phyloP scores from a whole-genome alignment of 2,888 invertebrate species.

The Coenonympha arcania region DNA sequence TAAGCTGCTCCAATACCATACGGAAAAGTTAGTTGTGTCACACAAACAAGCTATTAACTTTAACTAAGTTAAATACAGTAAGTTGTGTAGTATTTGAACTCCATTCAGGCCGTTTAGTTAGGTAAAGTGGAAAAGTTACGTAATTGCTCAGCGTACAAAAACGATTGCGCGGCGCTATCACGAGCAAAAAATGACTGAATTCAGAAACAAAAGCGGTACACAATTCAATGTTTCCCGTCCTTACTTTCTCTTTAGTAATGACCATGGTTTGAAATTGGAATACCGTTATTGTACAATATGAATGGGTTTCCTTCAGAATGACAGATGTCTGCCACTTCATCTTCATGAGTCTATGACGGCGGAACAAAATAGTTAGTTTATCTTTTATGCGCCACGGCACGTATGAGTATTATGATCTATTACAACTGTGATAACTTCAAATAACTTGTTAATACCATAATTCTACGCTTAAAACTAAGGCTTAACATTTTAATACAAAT shows the following conservation, averaged over 20 bases:
- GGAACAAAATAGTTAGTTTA: neutral
- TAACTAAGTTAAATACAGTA: no score
- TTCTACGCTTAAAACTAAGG: no score
- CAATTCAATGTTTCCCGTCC: slow-evolving; percentile 33
- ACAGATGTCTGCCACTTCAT: neutral
- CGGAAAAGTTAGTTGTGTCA: no score
- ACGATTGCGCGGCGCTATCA: slow-evolving; percentile 31
- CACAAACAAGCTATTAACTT: no score
- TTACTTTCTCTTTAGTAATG: slow-evolving; percentile 36
- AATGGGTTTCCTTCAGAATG: neutral
- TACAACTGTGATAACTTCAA: no score
- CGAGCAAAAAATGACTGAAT: slow-evolving; percentile 29
- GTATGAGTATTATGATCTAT: no score
- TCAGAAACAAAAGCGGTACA: slow-evolving; percentile 34
- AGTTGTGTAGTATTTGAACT: neutral
- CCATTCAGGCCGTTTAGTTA: slow-evolving; percentile 6
- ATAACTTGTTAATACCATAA: no score
- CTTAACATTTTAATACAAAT: no score
- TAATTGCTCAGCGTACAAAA: slow-evolving; percentile 27
- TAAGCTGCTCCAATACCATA: no score
- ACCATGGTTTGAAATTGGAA: slow-evolving; percentile 15
- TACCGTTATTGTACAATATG: neutral
- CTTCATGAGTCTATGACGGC: neutral
- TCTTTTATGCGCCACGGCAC: neutral
- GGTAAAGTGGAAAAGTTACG: slow-evolving; percentile 20